Base-by-base conservation (phyloP, 2,888 invertebrate genomes). In the Priapulus caudatus region DNA sequence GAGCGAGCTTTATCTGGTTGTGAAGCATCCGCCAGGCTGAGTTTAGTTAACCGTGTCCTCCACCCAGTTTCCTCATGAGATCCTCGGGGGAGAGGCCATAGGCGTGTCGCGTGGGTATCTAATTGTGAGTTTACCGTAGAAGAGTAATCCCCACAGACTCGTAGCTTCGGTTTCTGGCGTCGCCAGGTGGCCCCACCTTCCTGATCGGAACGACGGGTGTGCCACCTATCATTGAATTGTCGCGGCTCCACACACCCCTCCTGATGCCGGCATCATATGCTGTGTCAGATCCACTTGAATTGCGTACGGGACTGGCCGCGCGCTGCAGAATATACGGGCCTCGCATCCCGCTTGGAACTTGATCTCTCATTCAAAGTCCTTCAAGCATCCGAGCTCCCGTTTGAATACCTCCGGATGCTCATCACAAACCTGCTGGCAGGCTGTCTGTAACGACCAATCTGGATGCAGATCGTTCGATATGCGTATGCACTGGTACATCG, bases 341-440 rank as follows among this genome's bases (percentile, higher is more conserved):
- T 51, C 20, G 5, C 19, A 20, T 18, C 19, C 46, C 4, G 15
- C n/a, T 21, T 54, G 22, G 53, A 52, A 52, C 24, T 52, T 23
- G 3, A 52, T 43, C 15, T 52, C 52, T 20, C 53, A 16, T 21
- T 52, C 52, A 20, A 50, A 52, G 49, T 52, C 21, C 20, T 52
- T 33, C 10, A 33, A n/a, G n/a, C 33, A 52, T 23, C 55, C 56
- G n/a, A 53, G 18, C 20, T 53, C 52, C 4, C 19, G 16, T 22
- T 52, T 52, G 51, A 48, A 52, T 4, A 52, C 22, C 16, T 52
- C 22, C 4, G 52, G 55, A 19, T 55, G 55, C 48, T 52, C 23
- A 5, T 55, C 10, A 21, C 52, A 52, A 4, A 55, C 15, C 4
- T 43, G 10, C n/a, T 20, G 52, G 19, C 52, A 52, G 15, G 15